Evolutionary conservation across 2,797 vertebrate species (phyloP).

Genomic region (Peromyscus attwateri): DNA sequence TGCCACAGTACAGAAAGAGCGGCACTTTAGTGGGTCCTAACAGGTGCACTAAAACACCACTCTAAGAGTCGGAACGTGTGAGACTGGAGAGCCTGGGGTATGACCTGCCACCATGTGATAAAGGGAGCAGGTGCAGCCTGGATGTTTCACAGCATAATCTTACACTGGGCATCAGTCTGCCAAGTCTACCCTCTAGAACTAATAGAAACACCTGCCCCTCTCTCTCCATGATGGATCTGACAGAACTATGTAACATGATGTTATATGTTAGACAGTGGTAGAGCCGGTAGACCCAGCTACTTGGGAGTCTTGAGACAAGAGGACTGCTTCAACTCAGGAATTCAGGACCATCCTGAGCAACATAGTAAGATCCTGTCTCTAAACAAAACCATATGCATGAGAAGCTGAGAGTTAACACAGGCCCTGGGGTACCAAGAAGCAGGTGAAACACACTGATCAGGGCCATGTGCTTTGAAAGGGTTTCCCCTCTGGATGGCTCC

Average conservation of each 20-base stretch:
- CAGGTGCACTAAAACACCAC: neutral
- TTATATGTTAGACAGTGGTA: too few species aligned
- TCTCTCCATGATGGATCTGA: neutral
- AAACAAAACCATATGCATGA: neutral
- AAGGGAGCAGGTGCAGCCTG: neutral
- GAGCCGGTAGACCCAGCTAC: neutral
- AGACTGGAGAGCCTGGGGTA: neutral
- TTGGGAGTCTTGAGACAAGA: neutral
- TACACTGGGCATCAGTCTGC: neutral
- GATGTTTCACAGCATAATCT: neutral
- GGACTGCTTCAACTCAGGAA: neutral
- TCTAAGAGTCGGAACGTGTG: neutral
- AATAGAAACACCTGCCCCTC: neutral
- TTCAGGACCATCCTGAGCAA: neutral
- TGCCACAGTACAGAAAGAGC: neutral
- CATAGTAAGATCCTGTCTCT: neutral
- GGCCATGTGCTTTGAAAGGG: neutral
- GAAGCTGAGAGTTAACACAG: rapidly evolving
- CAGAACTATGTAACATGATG: neutral
- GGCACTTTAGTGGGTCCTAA: neutral
- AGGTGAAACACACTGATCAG: neutral
- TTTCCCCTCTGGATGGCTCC: neutral
- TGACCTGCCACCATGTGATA: neutral
- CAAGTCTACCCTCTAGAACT: neutral
- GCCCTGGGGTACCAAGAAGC: neutral